phyloP scores from a whole-genome alignment of 2,113 vertebrate genomes.

The Perca fluviatilis region DNA sequence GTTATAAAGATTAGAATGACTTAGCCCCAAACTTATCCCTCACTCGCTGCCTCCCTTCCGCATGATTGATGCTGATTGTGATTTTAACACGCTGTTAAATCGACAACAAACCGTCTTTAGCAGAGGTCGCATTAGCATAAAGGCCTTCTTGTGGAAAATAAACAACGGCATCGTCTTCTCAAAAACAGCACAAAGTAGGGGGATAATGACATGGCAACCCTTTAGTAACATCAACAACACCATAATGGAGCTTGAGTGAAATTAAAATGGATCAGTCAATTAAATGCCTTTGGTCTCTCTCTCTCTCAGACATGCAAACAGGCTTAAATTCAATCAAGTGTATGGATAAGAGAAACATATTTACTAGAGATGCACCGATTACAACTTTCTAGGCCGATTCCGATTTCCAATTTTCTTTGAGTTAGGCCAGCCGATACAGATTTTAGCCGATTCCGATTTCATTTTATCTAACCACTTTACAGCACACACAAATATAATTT shows the following conservation, averaged over 20 bases:
- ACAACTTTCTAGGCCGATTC: no score
- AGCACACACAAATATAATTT: no score
- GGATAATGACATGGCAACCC: constrained; percentile 64
- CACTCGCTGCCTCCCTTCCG: constrained; percentile 33
- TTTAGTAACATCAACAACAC: constrained; percentile 60
- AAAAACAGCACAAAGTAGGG: constrained; percentile 68
- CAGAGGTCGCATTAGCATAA: constrained; percentile 77
- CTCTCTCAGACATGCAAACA: background rate
- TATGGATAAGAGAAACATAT: background rate
- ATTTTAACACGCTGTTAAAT: constrained; percentile 74
- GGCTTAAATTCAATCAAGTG: background rate
- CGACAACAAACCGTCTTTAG: constrained; percentile 72
- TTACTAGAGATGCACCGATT: background rate
- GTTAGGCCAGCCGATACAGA: no score
- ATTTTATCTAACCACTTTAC: no score
- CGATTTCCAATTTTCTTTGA: no score
- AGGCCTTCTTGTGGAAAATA: constrained; percentile 73
- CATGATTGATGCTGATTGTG: constrained; percentile 71
- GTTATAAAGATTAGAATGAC: constrained; percentile 55
- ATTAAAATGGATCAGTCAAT: constrained; percentile 70
- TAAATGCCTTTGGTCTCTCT: constrained; percentile 38
- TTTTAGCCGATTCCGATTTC: no score
- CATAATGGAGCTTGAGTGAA: constrained; percentile 64
- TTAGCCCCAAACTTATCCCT: constrained; percentile 50
- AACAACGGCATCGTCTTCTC: constrained; percentile 67